Evolutionary conservation across 2,113 vertebrate genomes (phyloP).

Genomic region (Sturnira hondurensis): DNA sequence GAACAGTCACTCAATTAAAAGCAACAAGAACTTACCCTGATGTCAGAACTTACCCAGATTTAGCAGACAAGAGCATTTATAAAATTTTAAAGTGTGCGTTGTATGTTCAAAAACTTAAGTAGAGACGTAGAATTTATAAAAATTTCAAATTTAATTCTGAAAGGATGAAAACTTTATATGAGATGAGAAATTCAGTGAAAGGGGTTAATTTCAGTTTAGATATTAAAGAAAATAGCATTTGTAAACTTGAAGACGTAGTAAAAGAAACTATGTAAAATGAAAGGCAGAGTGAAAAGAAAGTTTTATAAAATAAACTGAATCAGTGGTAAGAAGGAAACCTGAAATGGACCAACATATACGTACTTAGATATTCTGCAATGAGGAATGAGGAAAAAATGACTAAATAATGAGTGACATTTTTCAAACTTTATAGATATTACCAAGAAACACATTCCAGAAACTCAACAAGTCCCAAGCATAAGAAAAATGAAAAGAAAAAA

Average conservation of each 20-base stretch:
- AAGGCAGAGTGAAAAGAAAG: neutral
- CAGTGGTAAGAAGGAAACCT: neutral
- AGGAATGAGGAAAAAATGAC: neutral
- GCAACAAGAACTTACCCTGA: neutral
- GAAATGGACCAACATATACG: fast-evolving
- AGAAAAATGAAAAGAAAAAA: neutral
- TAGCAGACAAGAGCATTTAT: neutral
- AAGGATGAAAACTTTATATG: neutral
- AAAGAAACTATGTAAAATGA: neutral
- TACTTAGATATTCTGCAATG: neutral
- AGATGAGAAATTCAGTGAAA: neutral
- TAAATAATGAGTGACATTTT: neutral
- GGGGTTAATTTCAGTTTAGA: neutral
- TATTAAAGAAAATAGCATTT: neutral
- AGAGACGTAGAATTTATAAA: neutral
- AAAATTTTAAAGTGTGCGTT: neutral
- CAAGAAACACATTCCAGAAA: neutral
- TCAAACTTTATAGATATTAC: neutral
- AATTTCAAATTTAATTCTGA: neutral
- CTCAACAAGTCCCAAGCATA: neutral
- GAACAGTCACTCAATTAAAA: neutral
- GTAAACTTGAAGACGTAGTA: neutral
- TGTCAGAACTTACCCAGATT: too few species aligned
- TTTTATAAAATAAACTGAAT: neutral
- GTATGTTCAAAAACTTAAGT: neutral